These are phyloP conservation scores for Vanacampus margaritifer DNA, from an alignment of 2,113 vertebrate genomes.

Conservation along the genomic window DNA sequence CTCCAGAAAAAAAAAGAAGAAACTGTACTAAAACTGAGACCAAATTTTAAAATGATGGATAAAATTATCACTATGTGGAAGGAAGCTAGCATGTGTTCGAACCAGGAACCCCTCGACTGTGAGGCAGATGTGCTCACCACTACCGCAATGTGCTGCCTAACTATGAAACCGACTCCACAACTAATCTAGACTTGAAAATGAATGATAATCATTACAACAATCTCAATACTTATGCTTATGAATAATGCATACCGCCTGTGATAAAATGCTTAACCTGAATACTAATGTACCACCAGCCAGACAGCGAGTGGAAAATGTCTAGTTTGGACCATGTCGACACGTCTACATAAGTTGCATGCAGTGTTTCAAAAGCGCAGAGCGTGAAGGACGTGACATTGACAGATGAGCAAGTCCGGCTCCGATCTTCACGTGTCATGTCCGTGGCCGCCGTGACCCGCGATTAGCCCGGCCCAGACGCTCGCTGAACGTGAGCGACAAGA, in stretches of 20 bases:
- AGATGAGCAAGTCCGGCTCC: constrained; percentile 69
- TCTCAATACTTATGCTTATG: neutral
- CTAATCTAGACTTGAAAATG: neutral
- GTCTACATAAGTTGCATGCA: constrained; percentile 35
- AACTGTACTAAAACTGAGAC: no score
- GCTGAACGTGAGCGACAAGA: constrained; percentile 44
- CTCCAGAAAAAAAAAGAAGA: no score
- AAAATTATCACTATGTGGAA: no score
- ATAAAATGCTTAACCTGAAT: neutral
- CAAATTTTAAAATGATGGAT: no score
- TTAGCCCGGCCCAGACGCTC: constrained; percentile 61
- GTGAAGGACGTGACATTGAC: constrained; percentile 66
- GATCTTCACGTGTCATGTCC: constrained; percentile 62
- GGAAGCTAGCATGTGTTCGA: no score
- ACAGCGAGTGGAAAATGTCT: neutral
- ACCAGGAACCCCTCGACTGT: no score
- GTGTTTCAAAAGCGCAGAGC: constrained; percentile 30
- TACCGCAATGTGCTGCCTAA: no score
- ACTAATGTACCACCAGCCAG: neutral
- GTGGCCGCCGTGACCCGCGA: constrained; percentile 52
- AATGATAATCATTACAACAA: neutral
- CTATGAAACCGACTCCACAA: no score
- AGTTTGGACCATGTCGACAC: constrained; percentile 8
- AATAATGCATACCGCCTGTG: neutral
- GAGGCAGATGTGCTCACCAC: no score